These are phyloP conservation scores for Selene dorsalis DNA, from an alignment of 2,797 vertebrate species.

Conservation along the genomic window DNA sequence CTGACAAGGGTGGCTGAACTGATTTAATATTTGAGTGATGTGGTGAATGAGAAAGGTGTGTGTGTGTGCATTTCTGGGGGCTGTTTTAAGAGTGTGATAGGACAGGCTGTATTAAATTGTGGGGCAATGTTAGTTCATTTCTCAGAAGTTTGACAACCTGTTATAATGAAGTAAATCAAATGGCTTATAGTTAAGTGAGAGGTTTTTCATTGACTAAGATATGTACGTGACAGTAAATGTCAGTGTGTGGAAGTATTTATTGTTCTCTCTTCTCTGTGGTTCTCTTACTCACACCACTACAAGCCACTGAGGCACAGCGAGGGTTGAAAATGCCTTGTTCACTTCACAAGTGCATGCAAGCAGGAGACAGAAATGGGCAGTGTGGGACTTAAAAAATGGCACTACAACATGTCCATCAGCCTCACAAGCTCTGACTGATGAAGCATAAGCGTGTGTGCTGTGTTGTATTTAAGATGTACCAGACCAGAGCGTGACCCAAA, in stretches of 20 bases:
- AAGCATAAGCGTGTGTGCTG: neutral
- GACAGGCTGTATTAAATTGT: constrained; percentile 14
- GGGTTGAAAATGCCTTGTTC: neutral
- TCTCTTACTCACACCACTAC: neutral
- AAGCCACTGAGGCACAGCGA: neutral
- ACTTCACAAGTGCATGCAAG: neutral
- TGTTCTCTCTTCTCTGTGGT: neutral
- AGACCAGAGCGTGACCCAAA: neutral
- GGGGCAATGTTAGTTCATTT: constrained; percentile 10
- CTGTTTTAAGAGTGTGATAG: neutral
- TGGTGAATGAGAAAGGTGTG: neutral
- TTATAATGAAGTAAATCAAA: neutral
- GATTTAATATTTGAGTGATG: constrained; percentile 4
- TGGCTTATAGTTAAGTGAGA: neutral
- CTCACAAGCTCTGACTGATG: neutral
- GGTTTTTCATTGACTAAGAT: constrained; percentile 8
- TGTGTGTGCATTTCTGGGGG: neutral
- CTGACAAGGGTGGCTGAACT: neutral
- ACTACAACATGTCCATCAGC: neutral
- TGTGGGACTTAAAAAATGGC: neutral
- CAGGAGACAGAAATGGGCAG: neutral
- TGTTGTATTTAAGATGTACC: neutral
- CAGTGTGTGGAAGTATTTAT: neutral
- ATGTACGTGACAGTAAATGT: neutral
- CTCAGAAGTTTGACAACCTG: neutral